A percentile compares a stretch with the other conserved stretches of the same genome.
phyloP scores from a whole-genome alignment of 2,113 vertebrate genomes.

The Brienomyrus longianalis region DNA sequence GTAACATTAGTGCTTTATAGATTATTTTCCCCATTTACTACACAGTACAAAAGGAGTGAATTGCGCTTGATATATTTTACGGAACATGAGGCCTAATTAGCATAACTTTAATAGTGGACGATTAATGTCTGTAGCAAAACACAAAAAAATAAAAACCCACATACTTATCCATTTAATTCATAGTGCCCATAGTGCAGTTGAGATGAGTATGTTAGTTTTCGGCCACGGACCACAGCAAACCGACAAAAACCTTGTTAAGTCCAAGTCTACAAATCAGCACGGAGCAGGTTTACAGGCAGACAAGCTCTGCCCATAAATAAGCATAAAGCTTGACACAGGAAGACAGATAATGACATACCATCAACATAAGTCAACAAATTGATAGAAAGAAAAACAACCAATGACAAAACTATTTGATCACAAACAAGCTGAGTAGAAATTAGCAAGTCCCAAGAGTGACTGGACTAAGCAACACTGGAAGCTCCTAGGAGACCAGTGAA shows the following conservation, averaged over 20 bases:
- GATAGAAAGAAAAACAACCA: background rate
- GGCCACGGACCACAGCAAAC: background rate
- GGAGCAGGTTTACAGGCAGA: background rate
- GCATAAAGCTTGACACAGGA: background rate
- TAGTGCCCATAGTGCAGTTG: background rate
- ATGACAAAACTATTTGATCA: background rate
- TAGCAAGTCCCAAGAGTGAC: background rate
- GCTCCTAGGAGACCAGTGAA: background rate
- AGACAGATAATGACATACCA: background rate
- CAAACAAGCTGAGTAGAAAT: background rate
- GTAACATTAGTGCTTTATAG: background rate
- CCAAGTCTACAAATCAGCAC: background rate
- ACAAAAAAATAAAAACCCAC: background rate
- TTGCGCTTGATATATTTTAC: background rate
- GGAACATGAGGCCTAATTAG: background rate
- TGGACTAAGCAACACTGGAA: background rate
- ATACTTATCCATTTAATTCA: background rate
- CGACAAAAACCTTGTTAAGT: background rate
- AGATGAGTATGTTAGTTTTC: background rate
- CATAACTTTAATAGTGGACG: background rate
- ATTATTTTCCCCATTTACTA: background rate
- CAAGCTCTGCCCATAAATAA: background rate
- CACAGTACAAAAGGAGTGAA: background rate
- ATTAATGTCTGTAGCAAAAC: background rate
- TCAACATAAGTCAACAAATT: background rate